Percentiles rank a stretch among this genome's conserved stretches.
phyloP scores from a whole-genome alignment of 2,888 invertebrate species.

The Ophion ventricosus region DNA sequence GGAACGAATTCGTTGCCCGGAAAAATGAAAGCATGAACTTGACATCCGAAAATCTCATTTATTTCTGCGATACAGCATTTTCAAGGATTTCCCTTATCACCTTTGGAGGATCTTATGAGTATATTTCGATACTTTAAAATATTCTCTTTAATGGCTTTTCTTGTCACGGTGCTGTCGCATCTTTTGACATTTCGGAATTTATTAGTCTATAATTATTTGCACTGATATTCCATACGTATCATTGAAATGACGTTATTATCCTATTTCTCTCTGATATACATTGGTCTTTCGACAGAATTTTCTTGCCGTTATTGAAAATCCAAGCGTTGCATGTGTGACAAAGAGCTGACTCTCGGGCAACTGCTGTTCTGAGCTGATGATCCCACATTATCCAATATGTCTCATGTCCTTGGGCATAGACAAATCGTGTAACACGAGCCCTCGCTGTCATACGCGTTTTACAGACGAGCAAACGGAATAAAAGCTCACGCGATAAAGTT shows the following conservation, averaged over 20 bases:
- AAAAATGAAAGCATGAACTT: background rate
- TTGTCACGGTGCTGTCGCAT: too few species aligned
- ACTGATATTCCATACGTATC: too few species aligned
- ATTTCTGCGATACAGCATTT: background rate
- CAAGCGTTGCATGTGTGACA: slow-evolving; percentile 16
- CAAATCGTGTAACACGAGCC: slow-evolving; percentile 44
- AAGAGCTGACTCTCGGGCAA: slow-evolving; percentile 30
- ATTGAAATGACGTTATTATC: too few species aligned
- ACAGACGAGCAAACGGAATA: slow-evolving; percentile 17
- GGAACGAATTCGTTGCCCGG: background rate
- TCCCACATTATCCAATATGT: slow-evolving; percentile 58
- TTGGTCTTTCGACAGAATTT: slow-evolving; percentile 30
- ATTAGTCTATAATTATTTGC: too few species aligned
- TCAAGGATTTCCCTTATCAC: background rate
- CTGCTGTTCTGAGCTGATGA: slow-evolving; percentile 37
- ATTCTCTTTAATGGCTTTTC: too few species aligned
- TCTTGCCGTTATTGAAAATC: slow-evolving; percentile 23
- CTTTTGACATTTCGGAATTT: too few species aligned
- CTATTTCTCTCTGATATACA: too few species aligned
- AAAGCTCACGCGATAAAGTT: slow-evolving; percentile 20
- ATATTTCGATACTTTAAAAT: too few species aligned
- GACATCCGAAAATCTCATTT: slow-evolving; percentile 6
- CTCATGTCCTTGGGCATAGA: slow-evolving; percentile 54
- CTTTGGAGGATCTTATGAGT: background rate
- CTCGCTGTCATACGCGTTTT: slow-evolving; percentile 21